Percentiles rank a stretch among this genome's conserved stretches.
Evolutionary conservation across 2,888 invertebrate genomes (phyloP).

Genomic region (Tetragonisca angustula): DNA sequence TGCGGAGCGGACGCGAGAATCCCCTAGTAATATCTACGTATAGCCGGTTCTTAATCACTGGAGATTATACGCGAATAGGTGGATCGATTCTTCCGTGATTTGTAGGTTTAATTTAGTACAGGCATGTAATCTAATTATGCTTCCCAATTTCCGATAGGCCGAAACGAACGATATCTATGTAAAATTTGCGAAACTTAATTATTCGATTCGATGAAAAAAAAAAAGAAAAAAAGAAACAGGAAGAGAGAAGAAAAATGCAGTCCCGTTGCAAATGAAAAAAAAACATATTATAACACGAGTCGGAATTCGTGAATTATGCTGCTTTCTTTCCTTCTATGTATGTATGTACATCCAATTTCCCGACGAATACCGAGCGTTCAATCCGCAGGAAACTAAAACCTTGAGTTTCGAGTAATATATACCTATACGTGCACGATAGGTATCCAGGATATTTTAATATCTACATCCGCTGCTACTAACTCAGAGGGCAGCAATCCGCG

Average conservation of each 20-base stretch:
- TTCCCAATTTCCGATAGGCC: conserved; percentile 28
- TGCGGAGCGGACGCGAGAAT: conserved; percentile 36
- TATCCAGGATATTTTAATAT: conserved; percentile 69
- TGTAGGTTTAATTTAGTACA: conserved; percentile 51
- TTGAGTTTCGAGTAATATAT: conserved; percentile 54
- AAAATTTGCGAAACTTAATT: conserved; percentile 1
- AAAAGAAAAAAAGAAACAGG: too few species aligned
- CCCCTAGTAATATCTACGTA: conserved; percentile 40
- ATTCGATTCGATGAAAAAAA: too few species aligned
- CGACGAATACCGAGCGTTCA: conserved; percentile 52
- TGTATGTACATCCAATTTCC: conserved; percentile 61
- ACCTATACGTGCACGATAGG: conserved; percentile 38
- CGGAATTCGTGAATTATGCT: conserved; percentile 44
- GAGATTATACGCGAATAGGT: conserved; percentile 45
- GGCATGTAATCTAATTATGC: conserved; percentile 42
- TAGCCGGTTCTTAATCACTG: conserved; percentile 57
- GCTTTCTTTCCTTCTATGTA: conserved; percentile 51
- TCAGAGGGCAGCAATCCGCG: conserved; percentile 47
- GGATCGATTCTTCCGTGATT: conserved; percentile 52
- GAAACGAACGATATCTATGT: not conserved
- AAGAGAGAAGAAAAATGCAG: not conserved
- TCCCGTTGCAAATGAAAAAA: conserved; percentile 3
- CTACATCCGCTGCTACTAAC: conserved; percentile 55
- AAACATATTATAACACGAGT: conserved; percentile 22
- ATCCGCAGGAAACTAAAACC: conserved; percentile 60